These are phyloP conservation scores for Gnathonemus echidnorhynchus DNA, from an alignment of 2,113 vertebrate species.

Conservation along the genomic window DNA sequence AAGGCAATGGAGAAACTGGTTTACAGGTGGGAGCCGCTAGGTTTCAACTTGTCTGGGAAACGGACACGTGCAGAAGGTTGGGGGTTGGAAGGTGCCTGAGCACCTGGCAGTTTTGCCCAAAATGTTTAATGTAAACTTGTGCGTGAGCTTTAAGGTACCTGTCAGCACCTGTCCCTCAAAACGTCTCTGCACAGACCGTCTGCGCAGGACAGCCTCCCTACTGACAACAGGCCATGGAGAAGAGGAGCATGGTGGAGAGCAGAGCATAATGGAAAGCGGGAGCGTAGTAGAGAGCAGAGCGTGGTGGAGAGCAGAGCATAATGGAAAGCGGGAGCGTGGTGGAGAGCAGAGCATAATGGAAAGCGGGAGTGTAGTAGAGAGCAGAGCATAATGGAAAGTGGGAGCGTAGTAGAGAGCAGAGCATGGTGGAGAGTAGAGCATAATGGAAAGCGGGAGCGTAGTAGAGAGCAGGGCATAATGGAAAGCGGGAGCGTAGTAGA, in stretches of 20 bases:
- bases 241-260: background rate
- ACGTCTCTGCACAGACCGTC: background rate
- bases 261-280: background rate
- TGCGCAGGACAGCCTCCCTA: background rate
- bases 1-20: background rate
- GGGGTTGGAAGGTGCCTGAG: background rate
- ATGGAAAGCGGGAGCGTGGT: too few relatives aligned
- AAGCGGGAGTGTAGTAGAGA: too few relatives aligned
- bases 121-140: background rate
- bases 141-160: background rate
- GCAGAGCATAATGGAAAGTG: too few relatives aligned
- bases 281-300: background rate
- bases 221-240: background rate
- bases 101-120: background rate
- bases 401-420: too few relatives aligned
- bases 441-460: too few relatives aligned
- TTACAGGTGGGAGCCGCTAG: background rate
- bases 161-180: background rate
- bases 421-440: too few relatives aligned
- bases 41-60: background rate
- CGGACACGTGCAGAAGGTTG: background rate
- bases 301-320: too few relatives aligned
- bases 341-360: too few relatives aligned
- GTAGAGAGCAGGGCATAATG: too few relatives aligned
- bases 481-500: too few relatives aligned